These are phyloP conservation scores for Drosophila fuyamai DNA, from an alignment of 1,140 invertebrate genomes.

Conservation along the genomic window DNA sequence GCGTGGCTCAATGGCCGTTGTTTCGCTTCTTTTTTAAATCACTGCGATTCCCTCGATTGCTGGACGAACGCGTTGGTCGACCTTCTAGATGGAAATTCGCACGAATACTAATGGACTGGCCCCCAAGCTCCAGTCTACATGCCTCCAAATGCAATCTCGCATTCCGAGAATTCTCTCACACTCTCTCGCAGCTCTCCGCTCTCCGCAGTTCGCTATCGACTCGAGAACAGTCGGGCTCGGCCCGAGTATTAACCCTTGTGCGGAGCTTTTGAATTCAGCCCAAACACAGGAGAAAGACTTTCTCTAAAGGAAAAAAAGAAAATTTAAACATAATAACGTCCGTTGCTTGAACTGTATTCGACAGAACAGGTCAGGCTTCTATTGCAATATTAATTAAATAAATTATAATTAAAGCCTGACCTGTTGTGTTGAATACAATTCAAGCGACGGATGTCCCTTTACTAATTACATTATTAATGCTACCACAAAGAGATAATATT, in stretches of 20 bases:
- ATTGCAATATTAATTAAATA: too few relatives aligned
- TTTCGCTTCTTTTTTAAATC: not conserved
- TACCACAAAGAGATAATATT: too few relatives aligned
- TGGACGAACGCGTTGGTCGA: constrained; percentile 26
- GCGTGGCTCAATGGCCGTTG: not conserved
- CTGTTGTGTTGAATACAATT: too few relatives aligned
- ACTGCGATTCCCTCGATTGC: not conserved
- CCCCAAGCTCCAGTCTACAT: not conserved
- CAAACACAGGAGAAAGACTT: too few relatives aligned
- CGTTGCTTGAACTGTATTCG: too few relatives aligned
- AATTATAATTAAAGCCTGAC: too few relatives aligned
- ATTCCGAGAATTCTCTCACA: constrained; percentile 4
- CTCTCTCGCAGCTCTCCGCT: constrained; percentile 2
- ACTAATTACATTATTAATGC: too few relatives aligned
- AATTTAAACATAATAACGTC: too few relatives aligned
- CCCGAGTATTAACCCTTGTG: constrained; percentile 1
- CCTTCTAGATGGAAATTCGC: constrained; percentile 62
- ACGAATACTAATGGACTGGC: constrained; percentile 55
- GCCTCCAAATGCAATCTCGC: not conserved
- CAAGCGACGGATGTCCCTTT: too few relatives aligned
- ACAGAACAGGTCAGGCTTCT: too few relatives aligned
- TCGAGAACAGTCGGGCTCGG: not conserved
- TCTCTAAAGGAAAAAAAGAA: too few relatives aligned
- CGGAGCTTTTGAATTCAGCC: not conserved
- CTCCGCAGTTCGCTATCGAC: not conserved